Percentiles rank a stretch among this genome's conserved stretches.
Evolutionary conservation across 1,140 invertebrate genomes (phyloP).

Genomic region (Cylas formicarius): DNA sequence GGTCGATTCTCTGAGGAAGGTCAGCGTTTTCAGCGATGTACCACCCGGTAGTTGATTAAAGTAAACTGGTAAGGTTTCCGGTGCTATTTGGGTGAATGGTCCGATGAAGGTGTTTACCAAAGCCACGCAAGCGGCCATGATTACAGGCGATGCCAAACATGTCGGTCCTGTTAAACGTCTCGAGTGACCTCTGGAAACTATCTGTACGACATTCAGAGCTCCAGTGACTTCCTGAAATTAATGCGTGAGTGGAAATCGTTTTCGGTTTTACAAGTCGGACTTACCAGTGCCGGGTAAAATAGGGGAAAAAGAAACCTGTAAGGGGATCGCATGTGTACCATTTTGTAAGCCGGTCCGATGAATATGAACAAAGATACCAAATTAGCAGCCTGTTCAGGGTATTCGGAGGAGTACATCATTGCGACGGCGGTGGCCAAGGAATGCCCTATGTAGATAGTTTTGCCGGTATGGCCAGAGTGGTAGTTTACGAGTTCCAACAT

Average conservation of each 20-base stretch:
- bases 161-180: constrained; percentile 24
- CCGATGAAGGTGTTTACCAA: constrained; percentile 32
- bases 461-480: constrained; percentile 38
- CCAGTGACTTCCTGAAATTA: constrained; percentile 25
- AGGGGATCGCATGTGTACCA: constrained; percentile 33
- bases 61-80: constrained; percentile 36
- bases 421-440: constrained; percentile 41
- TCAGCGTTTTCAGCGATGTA: constrained; percentile 33
- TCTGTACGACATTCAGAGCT: constrained; percentile 27
- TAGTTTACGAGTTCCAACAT: constrained; percentile 48
- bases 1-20: constrained; percentile 29
- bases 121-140: constrained; percentile 29
- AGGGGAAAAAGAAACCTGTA: constrained; percentile 31
- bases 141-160: constrained; percentile 29
- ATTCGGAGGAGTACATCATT: constrained; percentile 42
- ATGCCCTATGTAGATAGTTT: constrained; percentile 52
- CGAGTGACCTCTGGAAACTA: constrained; percentile 26
- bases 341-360: constrained; percentile 35
- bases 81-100: constrained; percentile 31
- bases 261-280: constrained; percentile 11
- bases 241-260: too few species aligned
- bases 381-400: constrained; percentile 37
- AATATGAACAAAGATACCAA: constrained; percentile 32
- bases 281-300: constrained; percentile 26
- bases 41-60: constrained; percentile 38